These are phyloP conservation scores for Dicyrtoma fusca DNA, from an alignment of 2,888 invertebrate species.

Conservation along the genomic window DNA sequence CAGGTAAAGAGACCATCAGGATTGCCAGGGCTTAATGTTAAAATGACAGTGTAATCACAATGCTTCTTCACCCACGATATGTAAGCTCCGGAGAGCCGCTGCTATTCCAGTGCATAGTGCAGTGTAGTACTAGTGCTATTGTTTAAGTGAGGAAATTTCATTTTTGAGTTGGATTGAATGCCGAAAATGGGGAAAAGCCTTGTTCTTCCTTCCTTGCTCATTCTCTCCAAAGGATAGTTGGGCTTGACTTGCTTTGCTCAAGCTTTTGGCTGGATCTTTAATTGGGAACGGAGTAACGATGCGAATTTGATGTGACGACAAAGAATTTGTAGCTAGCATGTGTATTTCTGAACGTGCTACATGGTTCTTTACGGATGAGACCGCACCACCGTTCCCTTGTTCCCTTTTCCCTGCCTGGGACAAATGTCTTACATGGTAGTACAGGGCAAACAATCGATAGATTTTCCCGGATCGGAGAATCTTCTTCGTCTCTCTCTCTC, in stretches of 20 bases:
- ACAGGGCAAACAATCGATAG: constrained; percentile 40
- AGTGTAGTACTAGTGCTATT: background rate
- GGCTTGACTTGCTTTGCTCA: constrained; percentile 4
- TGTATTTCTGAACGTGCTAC: constrained; percentile 17
- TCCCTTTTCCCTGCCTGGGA: constrained; percentile 14
- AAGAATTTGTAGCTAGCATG: constrained; percentile 39
- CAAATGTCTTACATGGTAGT: constrained; percentile 36
- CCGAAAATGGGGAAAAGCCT: constrained; percentile 3
- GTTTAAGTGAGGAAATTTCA: constrained; percentile 27
- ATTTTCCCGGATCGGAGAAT: constrained; percentile 38
- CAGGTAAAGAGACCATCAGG: too few species aligned
- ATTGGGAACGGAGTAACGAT: constrained; percentile 51
- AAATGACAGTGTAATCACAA: too few species aligned
- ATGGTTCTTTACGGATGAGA: constrained; percentile 1
- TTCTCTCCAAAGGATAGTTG: background rate
- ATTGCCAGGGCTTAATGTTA: too few species aligned
- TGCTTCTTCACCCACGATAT: too few species aligned
- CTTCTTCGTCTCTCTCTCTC: too few species aligned
- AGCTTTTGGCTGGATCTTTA: constrained; percentile 37
- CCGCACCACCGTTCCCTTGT: background rate
- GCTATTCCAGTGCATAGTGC: too few species aligned
- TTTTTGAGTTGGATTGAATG: constrained; percentile 14
- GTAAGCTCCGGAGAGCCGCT: too few species aligned
- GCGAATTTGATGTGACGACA: constrained; percentile 52
- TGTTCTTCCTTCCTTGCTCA: constrained; percentile 4